Base-by-base conservation (phyloP, 1,140 invertebrate genomes). In the Pantala flavescens region DNA sequence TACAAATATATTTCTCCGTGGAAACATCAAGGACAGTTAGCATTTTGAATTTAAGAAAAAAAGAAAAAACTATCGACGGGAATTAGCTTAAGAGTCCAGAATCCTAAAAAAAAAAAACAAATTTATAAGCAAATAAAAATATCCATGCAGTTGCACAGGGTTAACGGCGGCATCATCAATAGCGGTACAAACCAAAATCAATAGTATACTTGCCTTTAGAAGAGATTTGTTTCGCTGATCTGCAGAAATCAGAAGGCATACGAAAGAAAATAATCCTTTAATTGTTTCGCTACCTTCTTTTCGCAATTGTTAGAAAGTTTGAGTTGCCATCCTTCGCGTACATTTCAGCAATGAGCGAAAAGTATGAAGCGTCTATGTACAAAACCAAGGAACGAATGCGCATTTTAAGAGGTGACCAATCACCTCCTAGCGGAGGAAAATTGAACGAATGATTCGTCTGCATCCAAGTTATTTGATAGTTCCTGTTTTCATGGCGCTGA, bases 161-260 rank as follows among this genome's bases (percentile, higher is more conserved):
- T 63, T 63, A 63, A 63, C 49, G n/a, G 49, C 49, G 49, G 49
- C 49, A 63, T 14, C 49, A 14, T 63, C 49, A 63, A 63, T 63
- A 63, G n/a, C 49, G 49, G 49, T 21, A 63, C 49, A 63, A 63
- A 63, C 49, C 49, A 63, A 63, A 63, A 63, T 63, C 49, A 63
- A 63, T 63, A 63, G 49, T 63, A 63, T 63, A 63, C 49, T 63
- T 63, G 49, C 49, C 49, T 63, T 3, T 19, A 21, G 49, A 63
- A 21, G 49, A 63, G n/a, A 63, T 63, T 63, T 16, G 12, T 7
- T 14, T 63, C 49, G 49, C 49, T 63, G 49, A 63, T 36, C 28
- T 63, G 49, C 49, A 21, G 49, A 63, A 16, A 19, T 36, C 28
- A 36, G 28, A 36, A 63, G 49, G 49, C n/a, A 36, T 63, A 63